Conservation (phyloP, 2,797 vertebrate species). For the Anguilla megastoma region DNA sequence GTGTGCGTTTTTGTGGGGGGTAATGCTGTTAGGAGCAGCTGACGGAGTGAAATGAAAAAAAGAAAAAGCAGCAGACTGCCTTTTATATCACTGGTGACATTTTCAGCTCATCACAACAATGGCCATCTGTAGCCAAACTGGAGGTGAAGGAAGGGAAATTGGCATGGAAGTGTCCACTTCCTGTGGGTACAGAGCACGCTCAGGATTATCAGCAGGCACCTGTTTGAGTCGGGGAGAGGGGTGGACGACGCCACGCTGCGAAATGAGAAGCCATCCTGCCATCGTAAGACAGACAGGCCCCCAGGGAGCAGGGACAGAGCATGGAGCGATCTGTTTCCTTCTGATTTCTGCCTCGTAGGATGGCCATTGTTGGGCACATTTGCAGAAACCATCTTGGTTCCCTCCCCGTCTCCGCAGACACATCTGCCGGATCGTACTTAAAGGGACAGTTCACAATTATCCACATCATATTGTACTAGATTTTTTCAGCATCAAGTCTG, state of each 20-base stretch:
- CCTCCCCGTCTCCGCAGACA: slow-evolving; percentile 19
- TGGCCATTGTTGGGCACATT: slow-evolving; percentile 32
- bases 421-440: slow-evolving; percentile 40
- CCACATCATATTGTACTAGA: neutral
- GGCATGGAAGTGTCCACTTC: slow-evolving; percentile 72
- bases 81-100: slow-evolving; percentile 81
- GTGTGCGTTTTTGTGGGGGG: slow-evolving; percentile 61
- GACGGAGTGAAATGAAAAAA: slow-evolving; percentile 67
- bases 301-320: slow-evolving; percentile 28
- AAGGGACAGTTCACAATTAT: slow-evolving; percentile 37
- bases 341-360: slow-evolving; percentile 2
- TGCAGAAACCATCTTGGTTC: slow-evolving; percentile 43
- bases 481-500: neutral
- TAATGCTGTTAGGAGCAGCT: slow-evolving; percentile 75
- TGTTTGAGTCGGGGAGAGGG: slow-evolving; percentile 50
- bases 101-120: slow-evolving; percentile 82
- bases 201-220: slow-evolving; percentile 67
- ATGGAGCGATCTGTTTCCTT: slow-evolving; percentile 4
- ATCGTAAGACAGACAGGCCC: slow-evolving; percentile 5
- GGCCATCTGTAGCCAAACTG: slow-evolving; percentile 79
- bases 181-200: slow-evolving; percentile 66
- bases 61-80: slow-evolving; percentile 68
- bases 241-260: slow-evolving; percentile 39
- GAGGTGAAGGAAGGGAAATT: slow-evolving; percentile 70
- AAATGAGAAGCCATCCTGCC: slow-evolving; percentile 5